Evolutionary conservation across 2,797 vertebrate species (phyloP), one percentile per base, ranked within the genome.

Genomic region (Pachyuromys duprasi): DNA sequence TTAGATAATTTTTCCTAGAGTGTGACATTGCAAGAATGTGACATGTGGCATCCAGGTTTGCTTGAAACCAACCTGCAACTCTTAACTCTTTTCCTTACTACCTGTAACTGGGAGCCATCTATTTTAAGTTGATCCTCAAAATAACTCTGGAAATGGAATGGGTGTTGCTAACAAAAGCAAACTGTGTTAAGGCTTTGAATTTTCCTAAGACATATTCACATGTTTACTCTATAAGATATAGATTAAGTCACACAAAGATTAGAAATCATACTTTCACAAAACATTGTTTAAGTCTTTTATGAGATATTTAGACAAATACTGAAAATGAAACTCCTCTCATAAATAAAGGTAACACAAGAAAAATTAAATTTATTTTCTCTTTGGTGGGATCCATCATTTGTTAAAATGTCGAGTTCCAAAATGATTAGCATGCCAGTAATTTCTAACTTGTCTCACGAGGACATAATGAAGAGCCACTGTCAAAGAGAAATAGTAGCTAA

Each of bases 401-500:
- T 55, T 83, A 42, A 65, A 95, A 89, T 63, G 83, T 65, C 91
- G 26, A 88, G 24, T 39, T 84, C 89, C 93, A 82, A 8, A 22
- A 63, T 89, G 96, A 96, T 95, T 60, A 3, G 22, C 55, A 94
- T 96, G 95, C 95, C 63, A 45, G 67, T 97, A 60, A 93, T 94
- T 86, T 84, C 63, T 76, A 88, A 74, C 28, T 70, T 90, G 80
- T 92, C 26, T 88, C 83, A 94, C 69, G 94, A 3, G 82, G 33
- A 33, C 91, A 62, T 69, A 95, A 63, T 42, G 89, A 96, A 98
- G 93, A 33, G 65, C 69, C 96, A 96, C 97, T 74, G 93, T 94
- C 95, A 91, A 96, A 91, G 82, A 96, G 93, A 11, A 1, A 49
- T 49, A 49, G 49, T 49, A 49, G 49, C 49, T 49, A 49, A 49